Evolutionary conservation across 2,888 invertebrate species (phyloP), one percentile per base, ranked within the genome.

Genomic region (Portevinia maculata): DNA sequence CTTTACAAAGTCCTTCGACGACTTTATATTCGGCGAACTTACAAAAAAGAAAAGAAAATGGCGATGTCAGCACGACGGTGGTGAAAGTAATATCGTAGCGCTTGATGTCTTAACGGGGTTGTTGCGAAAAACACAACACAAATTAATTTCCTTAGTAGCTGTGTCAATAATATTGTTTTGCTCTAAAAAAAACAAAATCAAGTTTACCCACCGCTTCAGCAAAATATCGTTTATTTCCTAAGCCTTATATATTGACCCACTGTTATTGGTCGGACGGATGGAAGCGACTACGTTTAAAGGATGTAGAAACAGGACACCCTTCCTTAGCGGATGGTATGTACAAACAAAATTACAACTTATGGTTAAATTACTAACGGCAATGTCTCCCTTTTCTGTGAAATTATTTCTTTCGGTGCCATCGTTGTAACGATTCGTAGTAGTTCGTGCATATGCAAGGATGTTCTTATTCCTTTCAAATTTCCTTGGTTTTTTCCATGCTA

Each of bases 281-380:
- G 5, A 39, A 39, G 39, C 7, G 7, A 39, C 7, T 39, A 13
- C 39, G 8, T 7, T 39, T 7, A 39, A 13, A 39, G 39, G 8
- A 24, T 24, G 24, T 24, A 52, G 21, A 13, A 32, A 50, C 24
- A 17, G 48, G 15, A 32, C 60, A 34, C 3, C 44, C 37, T 13
- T 37, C 32, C 19, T 24, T 13, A 8, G 37, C 28, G 4, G 48
- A 55, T 39, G 48, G 34, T 13, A 70, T 41, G 39, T 19, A 67
- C 71, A 71, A 71, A 83, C 57, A 73, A 73, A 83, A 78, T 83
- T 83, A 83, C 71, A 83, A 83, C 83, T 78, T 65, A 76, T 83
- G 76, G 81, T 62, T 52, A 78, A 76, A 83, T 67, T 78, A 73
- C 83, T 83, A 30, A 46, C 50, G 67, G 83, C 71, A 53, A 67